Percentiles rank a stretch among this genome's conserved stretches.
Conservation (phyloP, 2,797 vertebrate genomes). For the Arnoldichthys spilopterus region DNA sequence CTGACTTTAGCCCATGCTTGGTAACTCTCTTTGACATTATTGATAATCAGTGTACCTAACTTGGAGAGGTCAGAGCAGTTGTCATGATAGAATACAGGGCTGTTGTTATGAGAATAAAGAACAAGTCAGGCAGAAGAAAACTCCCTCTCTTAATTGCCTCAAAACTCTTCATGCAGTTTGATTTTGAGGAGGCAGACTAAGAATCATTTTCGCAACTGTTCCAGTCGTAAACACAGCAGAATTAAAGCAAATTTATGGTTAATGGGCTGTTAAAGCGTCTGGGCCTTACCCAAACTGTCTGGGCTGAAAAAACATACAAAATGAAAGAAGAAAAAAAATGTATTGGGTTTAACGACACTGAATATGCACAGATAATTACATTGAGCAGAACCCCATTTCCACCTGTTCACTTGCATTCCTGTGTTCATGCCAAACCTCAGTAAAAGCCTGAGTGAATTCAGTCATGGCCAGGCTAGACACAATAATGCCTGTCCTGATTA, state of each 20-base stretch:
- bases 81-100: slow-evolving; percentile 10
- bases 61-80: not conserved
- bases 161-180: slow-evolving; percentile 51
- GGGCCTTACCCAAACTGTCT: slow-evolving; percentile 61
- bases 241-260: slow-evolving; percentile 58
- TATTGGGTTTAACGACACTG: slow-evolving; percentile 62
- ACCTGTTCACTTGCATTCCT: slow-evolving; percentile 74
- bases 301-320: slow-evolving; percentile 56
- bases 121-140: slow-evolving; percentile 26
- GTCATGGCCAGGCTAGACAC: slow-evolving; percentile 62
- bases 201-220: slow-evolving; percentile 67
- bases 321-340: slow-evolving; percentile 47
- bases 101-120: slow-evolving; percentile 37
- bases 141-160: slow-evolving; percentile 43
- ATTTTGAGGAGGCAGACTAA: slow-evolving; percentile 48
- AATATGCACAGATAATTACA: slow-evolving; percentile 71
- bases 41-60: slow-evolving; percentile 6
- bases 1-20: slow-evolving; percentile 1
- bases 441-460: slow-evolving; percentile 64
- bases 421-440: slow-evolving; percentile 66
- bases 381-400: slow-evolving; percentile 70
- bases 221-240: slow-evolving; percentile 60
- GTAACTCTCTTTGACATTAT: slow-evolving; percentile 10
- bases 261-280: slow-evolving; percentile 70
- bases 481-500: slow-evolving; percentile 69